These are phyloP conservation scores for Vimba vimba DNA, from an alignment of 2,113 vertebrate species.

Conservation along the genomic window DNA sequence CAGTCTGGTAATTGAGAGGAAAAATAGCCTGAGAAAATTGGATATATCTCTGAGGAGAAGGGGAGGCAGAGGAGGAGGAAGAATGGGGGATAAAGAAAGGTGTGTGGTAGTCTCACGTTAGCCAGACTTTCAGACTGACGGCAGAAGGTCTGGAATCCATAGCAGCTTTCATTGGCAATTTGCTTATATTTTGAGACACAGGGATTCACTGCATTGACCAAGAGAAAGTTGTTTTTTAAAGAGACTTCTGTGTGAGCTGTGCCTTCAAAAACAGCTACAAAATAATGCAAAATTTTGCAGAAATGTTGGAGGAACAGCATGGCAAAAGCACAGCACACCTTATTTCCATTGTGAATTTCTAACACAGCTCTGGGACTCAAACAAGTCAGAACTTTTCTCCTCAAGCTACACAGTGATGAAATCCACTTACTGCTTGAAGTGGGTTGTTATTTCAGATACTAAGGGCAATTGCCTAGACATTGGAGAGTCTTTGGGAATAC, in stretches of 20 bases:
- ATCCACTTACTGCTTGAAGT: not conserved
- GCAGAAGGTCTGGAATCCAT: too few species aligned
- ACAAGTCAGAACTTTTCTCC: not conserved
- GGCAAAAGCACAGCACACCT: too few species aligned
- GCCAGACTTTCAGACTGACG: too few species aligned
- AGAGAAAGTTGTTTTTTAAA: not conserved
- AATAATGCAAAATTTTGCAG: too few species aligned
- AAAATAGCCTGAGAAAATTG: conserved; percentile 51
- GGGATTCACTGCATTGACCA: not conserved
- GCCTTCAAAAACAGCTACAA: too few species aligned
- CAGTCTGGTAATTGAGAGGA: conserved; percentile 16
- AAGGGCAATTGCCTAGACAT: not conserved
- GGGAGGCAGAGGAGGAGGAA: not conserved
- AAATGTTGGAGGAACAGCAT: too few species aligned
- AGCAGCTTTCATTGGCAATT: not conserved
- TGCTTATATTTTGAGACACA: not conserved
- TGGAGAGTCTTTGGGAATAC: not conserved
- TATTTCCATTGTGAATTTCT: not conserved
- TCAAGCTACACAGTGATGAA: not conserved
- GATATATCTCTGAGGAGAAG: conserved; percentile 35
- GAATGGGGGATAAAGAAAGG: not conserved
- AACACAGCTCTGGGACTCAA: not conserved
- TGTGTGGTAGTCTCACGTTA: not conserved
- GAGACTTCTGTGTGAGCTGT: too few species aligned
- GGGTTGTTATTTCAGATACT: conserved; percentile 30